These are phyloP conservation scores for Alca torda DNA, from an alignment of 2,797 vertebrate genomes.

Conservation along the genomic window DNA sequence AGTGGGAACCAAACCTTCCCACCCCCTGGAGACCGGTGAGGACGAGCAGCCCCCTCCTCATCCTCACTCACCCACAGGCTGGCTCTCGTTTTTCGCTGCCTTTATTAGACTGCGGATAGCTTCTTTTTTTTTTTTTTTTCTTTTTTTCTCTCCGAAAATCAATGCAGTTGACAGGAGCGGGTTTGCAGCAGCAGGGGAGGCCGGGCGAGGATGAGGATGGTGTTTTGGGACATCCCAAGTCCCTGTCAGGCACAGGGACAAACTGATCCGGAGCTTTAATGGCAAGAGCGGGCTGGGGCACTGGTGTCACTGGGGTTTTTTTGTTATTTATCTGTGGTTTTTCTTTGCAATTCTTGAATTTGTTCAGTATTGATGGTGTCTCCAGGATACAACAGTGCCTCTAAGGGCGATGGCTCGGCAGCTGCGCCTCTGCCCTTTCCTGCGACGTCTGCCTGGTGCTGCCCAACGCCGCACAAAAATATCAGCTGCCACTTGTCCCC, in stretches of 20 bases:
- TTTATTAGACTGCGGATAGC: constrained; percentile 13
- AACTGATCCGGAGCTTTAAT: neutral
- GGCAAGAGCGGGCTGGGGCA: neutral
- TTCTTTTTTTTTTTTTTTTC: no score
- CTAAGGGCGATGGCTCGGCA: fast-evolving
- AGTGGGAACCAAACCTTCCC: neutral
- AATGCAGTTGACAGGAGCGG: fast-evolving
- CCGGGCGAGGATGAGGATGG: neutral
- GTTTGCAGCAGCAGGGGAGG: neutral
- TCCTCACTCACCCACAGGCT: neutral
- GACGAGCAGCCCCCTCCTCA: neutral
- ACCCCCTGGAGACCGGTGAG: fast-evolving
- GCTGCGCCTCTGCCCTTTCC: neutral
- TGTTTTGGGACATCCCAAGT: neutral
- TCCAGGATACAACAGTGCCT: neutral
- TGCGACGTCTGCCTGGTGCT: fast-evolving
- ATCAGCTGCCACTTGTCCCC: neutral
- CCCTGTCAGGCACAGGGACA: fast-evolving
- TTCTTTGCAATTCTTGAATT: neutral
- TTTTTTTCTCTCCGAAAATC: neutral
- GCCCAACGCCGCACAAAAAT: neutral
- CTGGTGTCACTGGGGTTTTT: neutral
- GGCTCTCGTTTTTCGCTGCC: neutral
- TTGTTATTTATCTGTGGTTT: neutral
- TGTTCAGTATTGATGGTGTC: fast-evolving